Percentiles rank a stretch among this genome's conserved stretches.
phyloP scores from a whole-genome alignment of 2,888 invertebrate genomes.

The Phymatocera aterrima region DNA sequence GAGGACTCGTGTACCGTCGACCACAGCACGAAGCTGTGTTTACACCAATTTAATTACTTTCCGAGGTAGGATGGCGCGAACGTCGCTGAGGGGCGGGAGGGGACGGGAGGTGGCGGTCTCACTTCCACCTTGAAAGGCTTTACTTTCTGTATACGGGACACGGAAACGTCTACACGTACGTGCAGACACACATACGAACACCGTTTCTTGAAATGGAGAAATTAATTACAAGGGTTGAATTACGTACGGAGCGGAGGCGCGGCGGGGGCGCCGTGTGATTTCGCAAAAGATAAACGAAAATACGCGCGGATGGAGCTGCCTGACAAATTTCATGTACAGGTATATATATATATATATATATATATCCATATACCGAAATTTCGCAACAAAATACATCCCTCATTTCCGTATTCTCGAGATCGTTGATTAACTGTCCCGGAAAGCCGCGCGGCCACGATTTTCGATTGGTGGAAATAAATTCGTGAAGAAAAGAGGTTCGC shows the following conservation, averaged over 20 bases:
- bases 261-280: not conserved
- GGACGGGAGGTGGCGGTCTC: no score
- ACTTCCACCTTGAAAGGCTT: not conserved
- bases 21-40: slow-evolving; percentile 25
- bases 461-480: no score
- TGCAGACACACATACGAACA: no score
- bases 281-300: not conserved
- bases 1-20: slow-evolving; percentile 51
- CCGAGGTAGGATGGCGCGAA: not conserved
- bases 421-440: not conserved
- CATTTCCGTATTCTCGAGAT: not conserved
- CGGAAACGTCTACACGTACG: no score
- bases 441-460: no score
- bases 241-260: not conserved
- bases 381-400: not conserved
- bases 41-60: slow-evolving; percentile 34
- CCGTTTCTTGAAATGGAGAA: slow-evolving; percentile 3
- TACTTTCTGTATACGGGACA: no score
- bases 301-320: not conserved
- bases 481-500: no score
- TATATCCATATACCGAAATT: not conserved
- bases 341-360: no score
- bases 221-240: slow-evolving; percentile 7
- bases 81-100: not conserved
- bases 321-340: not conserved